Percentiles rank a stretch among this genome's conserved stretches.
Evolutionary conservation across 2,888 invertebrate species (phyloP).

Genomic region (Standfussiana lucernea): DNA sequence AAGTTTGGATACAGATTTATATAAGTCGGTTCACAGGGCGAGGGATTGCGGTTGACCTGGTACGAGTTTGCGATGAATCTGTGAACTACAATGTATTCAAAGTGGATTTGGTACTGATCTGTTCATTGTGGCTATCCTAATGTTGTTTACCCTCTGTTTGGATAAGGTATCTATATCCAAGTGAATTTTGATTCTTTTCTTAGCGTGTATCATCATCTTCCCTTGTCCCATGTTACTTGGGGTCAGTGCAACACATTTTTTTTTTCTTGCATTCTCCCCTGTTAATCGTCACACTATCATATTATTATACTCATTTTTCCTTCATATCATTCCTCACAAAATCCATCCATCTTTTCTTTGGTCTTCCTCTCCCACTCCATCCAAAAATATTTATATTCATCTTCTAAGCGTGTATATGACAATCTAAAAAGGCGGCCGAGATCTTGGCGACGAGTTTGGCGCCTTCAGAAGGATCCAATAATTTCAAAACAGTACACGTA

Average conservation of each 20-base stretch:
- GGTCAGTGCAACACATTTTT: too few species aligned
- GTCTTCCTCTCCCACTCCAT: too few species aligned
- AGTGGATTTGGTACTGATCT: not conserved
- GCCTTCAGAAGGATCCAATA: not conserved
- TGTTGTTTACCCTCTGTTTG: not conserved
- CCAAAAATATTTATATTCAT: too few species aligned
- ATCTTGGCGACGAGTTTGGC: too few species aligned
- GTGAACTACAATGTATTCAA: not conserved
- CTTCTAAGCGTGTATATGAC: not conserved
- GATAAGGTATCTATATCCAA: not conserved
- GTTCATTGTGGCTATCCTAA: not conserved
- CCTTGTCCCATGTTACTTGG: too few species aligned
- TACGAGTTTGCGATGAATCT: not conserved
- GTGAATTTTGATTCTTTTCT: not conserved
- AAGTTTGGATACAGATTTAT: conserved; percentile 79
- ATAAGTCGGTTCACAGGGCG: conserved; percentile 72
- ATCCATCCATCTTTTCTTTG: too few species aligned
- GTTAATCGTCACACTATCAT: too few species aligned
- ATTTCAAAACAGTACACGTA: not conserved
- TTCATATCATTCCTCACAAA: too few species aligned
- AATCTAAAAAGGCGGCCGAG: not conserved
- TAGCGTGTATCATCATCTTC: too few species aligned
- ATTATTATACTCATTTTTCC: too few species aligned
- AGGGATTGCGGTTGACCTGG: conserved; percentile 54
- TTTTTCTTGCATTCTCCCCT: too few species aligned